Percentiles rank a stretch among this genome's conserved stretches.
Evolutionary conservation across 2,113 vertebrate genomes (phyloP).

Genomic region (Eulacestoma nigropectus): DNA sequence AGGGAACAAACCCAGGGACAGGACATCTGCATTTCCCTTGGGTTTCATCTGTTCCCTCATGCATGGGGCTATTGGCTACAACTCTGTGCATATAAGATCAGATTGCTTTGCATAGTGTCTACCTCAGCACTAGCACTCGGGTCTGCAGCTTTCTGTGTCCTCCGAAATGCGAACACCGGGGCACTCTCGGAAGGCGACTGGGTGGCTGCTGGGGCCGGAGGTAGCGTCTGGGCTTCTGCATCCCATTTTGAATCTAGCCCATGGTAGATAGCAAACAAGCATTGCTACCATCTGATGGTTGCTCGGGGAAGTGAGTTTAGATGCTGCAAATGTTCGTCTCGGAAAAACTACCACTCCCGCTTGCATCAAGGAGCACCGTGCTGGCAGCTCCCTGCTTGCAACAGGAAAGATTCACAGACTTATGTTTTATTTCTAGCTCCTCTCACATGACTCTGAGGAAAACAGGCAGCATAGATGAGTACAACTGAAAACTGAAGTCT

Average conservation of each 20-base stretch:
- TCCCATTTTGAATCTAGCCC: slow-evolving; percentile 1
- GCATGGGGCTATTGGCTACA: slow-evolving; percentile 54
- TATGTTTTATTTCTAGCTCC: slow-evolving; percentile 3
- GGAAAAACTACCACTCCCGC: background rate
- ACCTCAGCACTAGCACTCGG: slow-evolving; percentile 7
- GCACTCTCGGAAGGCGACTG: background rate
- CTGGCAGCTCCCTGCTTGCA: background rate
- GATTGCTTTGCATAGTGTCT: slow-evolving; percentile 50
- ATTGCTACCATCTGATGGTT: slow-evolving; percentile 67
- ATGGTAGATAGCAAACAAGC: slow-evolving; percentile 51
- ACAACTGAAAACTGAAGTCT: background rate
- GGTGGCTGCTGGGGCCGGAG: background rate
- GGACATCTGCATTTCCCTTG: slow-evolving; percentile 49
- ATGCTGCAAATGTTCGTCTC: slow-evolving; percentile 12
- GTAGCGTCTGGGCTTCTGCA: background rate
- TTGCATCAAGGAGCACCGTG: background rate
- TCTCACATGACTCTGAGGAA: background rate
- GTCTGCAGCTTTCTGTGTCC: background rate
- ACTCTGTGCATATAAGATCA: slow-evolving; percentile 49
- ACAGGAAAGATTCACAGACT: background rate
- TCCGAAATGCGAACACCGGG: background rate
- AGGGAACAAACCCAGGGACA: slow-evolving; percentile 28
- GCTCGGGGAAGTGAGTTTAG: slow-evolving; percentile 60
- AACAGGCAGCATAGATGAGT: background rate
- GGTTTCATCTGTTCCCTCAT: slow-evolving; percentile 58